A percentile compares a stretch with the other conserved stretches of the same genome.
Evolutionary conservation across 2,888 invertebrate species (phyloP).

Genomic region (Agrotis exclamationis): DNA sequence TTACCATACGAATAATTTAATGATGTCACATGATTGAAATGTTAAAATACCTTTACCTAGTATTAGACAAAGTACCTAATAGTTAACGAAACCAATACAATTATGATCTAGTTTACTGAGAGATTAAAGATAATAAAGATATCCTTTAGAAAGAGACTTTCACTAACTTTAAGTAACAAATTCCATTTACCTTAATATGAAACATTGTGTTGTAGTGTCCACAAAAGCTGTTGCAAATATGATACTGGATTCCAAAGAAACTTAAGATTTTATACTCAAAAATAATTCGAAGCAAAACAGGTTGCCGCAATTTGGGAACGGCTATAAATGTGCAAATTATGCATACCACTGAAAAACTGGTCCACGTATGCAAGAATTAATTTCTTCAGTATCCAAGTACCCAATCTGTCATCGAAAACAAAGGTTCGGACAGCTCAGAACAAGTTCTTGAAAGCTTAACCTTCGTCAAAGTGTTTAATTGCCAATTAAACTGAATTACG

Average conservation of each 20-base stretch:
- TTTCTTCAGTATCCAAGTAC: slow-evolving; percentile 39
- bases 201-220: slow-evolving; percentile 72
- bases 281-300: slow-evolving; percentile 70
- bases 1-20: slow-evolving; percentile 33
- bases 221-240: slow-evolving; percentile 71
- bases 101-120: neutral
- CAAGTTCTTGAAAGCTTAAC: slow-evolving; percentile 33
- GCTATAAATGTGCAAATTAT: slow-evolving; percentile 63
- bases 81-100: neutral
- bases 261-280: slow-evolving; percentile 78
- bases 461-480: slow-evolving; percentile 29
- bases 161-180: neutral
- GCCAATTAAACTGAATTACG: slow-evolving; percentile 14
- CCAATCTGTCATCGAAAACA: slow-evolving; percentile 63
- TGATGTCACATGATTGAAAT: slow-evolving; percentile 27
- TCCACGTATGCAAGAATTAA: slow-evolving; percentile 55
- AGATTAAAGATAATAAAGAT: neutral
- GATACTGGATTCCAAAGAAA: slow-evolving; percentile 64
- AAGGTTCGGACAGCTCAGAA: slow-evolving; percentile 29
- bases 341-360: slow-evolving; percentile 70
- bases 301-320: slow-evolving; percentile 69
- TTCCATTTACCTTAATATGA: slow-evolving; percentile 53
- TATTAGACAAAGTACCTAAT: neutral
- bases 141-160: slow-evolving; percentile 11
- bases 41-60: neutral